Conservation (phyloP, 2,888 invertebrate species). For the Clivina fossor region DNA sequence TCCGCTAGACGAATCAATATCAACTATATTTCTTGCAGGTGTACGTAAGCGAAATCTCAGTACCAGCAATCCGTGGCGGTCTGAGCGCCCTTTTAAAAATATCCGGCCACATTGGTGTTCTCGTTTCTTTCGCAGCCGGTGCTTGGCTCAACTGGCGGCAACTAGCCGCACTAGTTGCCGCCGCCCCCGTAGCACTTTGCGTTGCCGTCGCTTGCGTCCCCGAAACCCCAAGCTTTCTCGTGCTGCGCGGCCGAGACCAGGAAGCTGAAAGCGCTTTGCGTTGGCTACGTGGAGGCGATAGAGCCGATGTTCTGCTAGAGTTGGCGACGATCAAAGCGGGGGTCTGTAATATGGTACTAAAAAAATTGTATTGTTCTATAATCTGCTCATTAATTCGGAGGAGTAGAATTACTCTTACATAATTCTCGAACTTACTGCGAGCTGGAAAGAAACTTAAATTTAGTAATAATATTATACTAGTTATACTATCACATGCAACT, state of each 20-base stretch:
- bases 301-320: conserved; percentile 76
- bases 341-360: conserved; percentile 56
- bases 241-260: conserved; percentile 73
- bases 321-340: conserved; percentile 71
- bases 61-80: conserved; percentile 82
- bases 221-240: conserved; percentile 85
- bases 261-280: conserved; percentile 74
- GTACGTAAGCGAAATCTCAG: conserved; percentile 89
- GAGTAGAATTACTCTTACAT: too few relatives aligned
- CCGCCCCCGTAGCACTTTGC: conserved; percentile 76
- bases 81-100: conserved; percentile 85
- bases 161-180: conserved; percentile 76
- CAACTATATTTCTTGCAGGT: conserved; percentile 63
- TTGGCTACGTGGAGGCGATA: conserved; percentile 79
- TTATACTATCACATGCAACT: too few relatives aligned
- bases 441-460: too few relatives aligned
- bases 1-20: too few relatives aligned
- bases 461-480: too few relatives aligned
- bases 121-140: conserved; percentile 81
- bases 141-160: conserved; percentile 83
- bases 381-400: conserved; percentile 36
- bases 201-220: conserved; percentile 77
- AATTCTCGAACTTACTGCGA: too few relatives aligned
- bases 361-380: conserved; percentile 38
- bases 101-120: conserved; percentile 80